Base-by-base conservation (phyloP, 2,797 vertebrate genomes). In the Sebastes aleutianus region DNA sequence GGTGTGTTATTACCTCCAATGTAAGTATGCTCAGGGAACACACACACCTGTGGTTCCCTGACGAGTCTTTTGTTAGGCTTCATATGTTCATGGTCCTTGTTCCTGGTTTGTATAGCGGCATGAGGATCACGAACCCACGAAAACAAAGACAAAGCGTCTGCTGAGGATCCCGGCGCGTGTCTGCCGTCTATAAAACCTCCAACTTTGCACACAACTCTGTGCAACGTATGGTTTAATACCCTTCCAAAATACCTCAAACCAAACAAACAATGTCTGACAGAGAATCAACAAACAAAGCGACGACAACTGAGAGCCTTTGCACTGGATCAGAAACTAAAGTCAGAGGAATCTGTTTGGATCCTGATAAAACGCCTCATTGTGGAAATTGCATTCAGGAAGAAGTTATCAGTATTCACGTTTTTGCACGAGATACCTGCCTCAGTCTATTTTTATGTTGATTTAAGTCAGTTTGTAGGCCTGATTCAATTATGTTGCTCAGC, bases 351-450 rank as follows among this genome's bases (percentile, higher is more conserved):
- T 95, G 95, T 91, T 92, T 85, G 86, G 79, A 89, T 95, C 85
- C 93, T 88, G 95, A 95, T 96, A 96, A 94, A 85, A 88, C n/a
- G 77, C 36, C 85, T 86, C 88, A 90, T 92, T 95, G 91, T 93
- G 67, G 83, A 87, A 82, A 80, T 67, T 72, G 77, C 77, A 84
- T 90, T 89, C 76, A 64, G 82, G 54, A 82, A 78, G 77, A 85
- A 87, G 81, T 90, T 87, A 91, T 92, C 85, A 67, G 74, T 68
- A 74, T 90, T 82, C 79, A 65, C 18, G 70, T 83, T 87, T 83
- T 83, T 24, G 76, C 85, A 85, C 59, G 66, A 81, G 78, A 88
- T 75, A 81, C 79, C 85, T 84, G 58, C 79, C 72, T 74, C 47
- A 2, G 36, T 87, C 86, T 86, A 80, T 89, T 91, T 93, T 88